Percentiles rank a stretch among this genome's conserved stretches.
These are phyloP conservation scores for Dinocampus coccinellae DNA, from an alignment of 2,888 invertebrate genomes.

Conservation along the genomic window DNA sequence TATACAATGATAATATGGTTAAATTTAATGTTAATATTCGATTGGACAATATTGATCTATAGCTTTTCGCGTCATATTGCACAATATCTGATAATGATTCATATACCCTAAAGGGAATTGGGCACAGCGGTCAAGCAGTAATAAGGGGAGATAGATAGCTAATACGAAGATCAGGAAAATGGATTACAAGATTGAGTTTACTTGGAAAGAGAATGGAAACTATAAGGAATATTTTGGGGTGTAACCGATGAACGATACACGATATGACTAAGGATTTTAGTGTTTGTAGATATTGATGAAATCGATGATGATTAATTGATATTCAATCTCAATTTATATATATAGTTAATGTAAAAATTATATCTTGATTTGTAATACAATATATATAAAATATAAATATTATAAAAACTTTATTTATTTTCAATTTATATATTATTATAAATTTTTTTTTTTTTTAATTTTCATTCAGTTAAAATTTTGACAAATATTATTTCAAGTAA, in stretches of 20 bases:
- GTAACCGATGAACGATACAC: conserved; percentile 21
- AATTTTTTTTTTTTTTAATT: too few relatives aligned
- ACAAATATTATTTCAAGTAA: too few relatives aligned
- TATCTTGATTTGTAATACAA: not conserved
- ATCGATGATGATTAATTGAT: conserved; percentile 17
- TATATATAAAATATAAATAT: too few relatives aligned
- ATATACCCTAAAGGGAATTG: conserved; percentile 14
- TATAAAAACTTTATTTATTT: too few relatives aligned
- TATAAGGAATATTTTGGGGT: conserved; percentile 1
- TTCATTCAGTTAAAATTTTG: too few relatives aligned
- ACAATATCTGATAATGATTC: conserved; percentile 16
- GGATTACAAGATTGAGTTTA: conserved; percentile 28
- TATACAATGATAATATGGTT: too few relatives aligned
- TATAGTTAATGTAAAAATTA: not conserved
- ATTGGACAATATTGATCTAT: not conserved
- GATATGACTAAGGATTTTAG: conserved; percentile 1
- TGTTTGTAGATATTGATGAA: not conserved
- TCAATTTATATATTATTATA: too few relatives aligned
- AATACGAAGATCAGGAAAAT: conserved; percentile 31
- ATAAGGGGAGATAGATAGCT: conserved; percentile 8
- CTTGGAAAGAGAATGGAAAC: not conserved
- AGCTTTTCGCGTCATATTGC: not conserved
- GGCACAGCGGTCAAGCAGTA: conserved; percentile 20
- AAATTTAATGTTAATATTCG: not conserved
- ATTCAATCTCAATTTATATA: not conserved